Evolutionary conservation across 2,113 vertebrate genomes (phyloP).

Genomic region (Cephalopholis sonnerati): DNA sequence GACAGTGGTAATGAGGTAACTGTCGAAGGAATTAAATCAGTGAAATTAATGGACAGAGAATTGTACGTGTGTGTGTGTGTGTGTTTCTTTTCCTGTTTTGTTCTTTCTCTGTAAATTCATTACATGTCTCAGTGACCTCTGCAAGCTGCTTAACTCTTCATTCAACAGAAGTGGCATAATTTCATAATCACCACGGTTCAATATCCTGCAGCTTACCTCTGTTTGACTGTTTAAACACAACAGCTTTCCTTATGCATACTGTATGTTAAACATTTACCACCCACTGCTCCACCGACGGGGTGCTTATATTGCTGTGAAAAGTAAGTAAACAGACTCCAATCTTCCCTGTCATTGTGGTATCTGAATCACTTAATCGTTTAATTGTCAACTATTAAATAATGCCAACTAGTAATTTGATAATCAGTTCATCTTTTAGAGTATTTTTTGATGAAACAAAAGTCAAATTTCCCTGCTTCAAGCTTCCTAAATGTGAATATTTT

Average conservation of each 20-base stretch:
- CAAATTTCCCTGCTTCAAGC: too few relatives aligned
- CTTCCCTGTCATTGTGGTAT: not conserved
- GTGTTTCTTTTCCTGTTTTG: slow-evolving; percentile 10
- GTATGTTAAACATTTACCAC: not conserved
- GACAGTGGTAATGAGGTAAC: slow-evolving; percentile 55
- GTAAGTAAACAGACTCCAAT: not conserved
- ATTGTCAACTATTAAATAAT: too few relatives aligned
- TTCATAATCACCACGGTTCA: slow-evolving; percentile 33
- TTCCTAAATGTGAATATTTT: too few relatives aligned
- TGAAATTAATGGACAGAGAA: slow-evolving; percentile 39
- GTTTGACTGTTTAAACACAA: slow-evolving; percentile 5
- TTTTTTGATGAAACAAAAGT: too few relatives aligned
- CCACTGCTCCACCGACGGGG: not conserved
- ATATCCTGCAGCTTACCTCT: slow-evolving; percentile 16
- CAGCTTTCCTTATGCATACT: not conserved
- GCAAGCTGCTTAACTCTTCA: slow-evolving; percentile 10
- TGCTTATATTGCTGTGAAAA: not conserved
- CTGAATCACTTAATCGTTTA: too few relatives aligned
- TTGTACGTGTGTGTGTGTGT: not conserved
- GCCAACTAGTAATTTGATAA: too few relatives aligned
- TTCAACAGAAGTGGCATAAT: slow-evolving; percentile 10
- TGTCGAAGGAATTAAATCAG: slow-evolving; percentile 56
- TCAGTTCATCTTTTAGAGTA: too few relatives aligned
- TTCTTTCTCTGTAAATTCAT: slow-evolving; percentile 43
- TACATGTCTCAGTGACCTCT: slow-evolving; percentile 22